These are phyloP conservation scores for Sebastiscus tertius DNA, from an alignment of 2,797 vertebrate genomes.

Conservation along the genomic window DNA sequence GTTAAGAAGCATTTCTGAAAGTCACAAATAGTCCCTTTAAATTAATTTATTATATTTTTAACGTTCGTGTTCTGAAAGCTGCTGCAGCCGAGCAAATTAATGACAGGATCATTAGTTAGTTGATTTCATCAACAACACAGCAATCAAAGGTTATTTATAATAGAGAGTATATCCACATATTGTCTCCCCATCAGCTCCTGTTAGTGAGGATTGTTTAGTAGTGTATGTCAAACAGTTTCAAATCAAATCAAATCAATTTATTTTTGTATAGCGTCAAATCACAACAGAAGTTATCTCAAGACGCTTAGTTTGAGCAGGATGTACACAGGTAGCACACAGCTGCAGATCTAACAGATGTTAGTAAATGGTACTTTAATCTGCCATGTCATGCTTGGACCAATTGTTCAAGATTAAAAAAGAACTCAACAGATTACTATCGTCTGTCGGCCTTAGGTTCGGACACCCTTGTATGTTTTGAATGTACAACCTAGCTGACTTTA, in stretches of 20 bases:
- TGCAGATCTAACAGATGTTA: neutral
- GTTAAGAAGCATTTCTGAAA: no score
- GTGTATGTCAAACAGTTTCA: no score
- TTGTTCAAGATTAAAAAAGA: neutral
- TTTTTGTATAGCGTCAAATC: no score
- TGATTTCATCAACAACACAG: neutral
- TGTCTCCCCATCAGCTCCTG: neutral
- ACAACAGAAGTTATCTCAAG: no score
- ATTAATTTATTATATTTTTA: constrained; percentile 21
- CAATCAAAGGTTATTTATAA: constrained; percentile 3
- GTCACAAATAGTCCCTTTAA: no score
- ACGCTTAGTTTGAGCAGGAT: neutral
- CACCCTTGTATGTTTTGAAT: constrained; percentile 58
- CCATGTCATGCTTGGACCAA: constrained; percentile 2
- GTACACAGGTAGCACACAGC: neutral
- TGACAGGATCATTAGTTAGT: neutral
- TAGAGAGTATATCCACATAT: neutral
- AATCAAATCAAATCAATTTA: no score
- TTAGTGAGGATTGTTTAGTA: neutral
- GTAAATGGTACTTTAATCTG: constrained; percentile 1
- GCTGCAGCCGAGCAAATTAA: neutral
- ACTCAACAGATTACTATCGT: neutral
- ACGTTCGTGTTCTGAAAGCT: constrained; percentile 3
- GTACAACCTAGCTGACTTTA: constrained; percentile 52
- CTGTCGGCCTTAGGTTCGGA: constrained; percentile 33